Percentiles rank a stretch among this genome's conserved stretches.
Evolutionary conservation across 2,888 invertebrate genomes (phyloP).

Genomic region (Orthosia cruda): DNA sequence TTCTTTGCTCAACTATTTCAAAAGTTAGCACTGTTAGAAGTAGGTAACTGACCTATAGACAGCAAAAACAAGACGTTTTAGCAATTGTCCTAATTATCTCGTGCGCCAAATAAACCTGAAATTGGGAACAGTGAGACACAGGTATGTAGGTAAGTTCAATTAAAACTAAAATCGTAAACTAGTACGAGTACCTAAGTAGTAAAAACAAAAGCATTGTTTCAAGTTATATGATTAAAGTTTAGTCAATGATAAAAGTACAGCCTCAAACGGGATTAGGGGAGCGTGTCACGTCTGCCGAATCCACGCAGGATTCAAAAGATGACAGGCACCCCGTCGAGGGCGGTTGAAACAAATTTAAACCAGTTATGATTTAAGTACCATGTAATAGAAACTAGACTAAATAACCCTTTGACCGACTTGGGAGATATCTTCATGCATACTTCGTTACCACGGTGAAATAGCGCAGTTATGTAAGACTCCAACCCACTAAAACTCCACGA

Average conservation of each 20-base stretch:
- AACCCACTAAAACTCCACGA: no score
- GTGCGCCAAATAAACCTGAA: slow-evolving; percentile 17
- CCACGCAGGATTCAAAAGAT: no score
- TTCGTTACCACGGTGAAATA: no score
- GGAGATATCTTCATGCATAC: no score
- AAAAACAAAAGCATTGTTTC: neutral
- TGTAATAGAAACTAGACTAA: no score
- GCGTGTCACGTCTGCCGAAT: neutral
- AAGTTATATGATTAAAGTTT: neutral
- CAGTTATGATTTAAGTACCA: no score
- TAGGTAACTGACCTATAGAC: no score
- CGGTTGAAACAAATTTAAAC: no score
- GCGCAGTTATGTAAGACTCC: no score
- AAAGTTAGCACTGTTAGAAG: neutral
- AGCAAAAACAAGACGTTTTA: slow-evolving; percentile 11
- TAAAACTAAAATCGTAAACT: slow-evolving; percentile 15
- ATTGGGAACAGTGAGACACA: slow-evolving; percentile 9
- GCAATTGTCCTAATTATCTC: slow-evolving; percentile 34
- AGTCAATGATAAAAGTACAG: neutral
- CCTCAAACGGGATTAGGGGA: neutral
- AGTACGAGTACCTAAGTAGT: no score
- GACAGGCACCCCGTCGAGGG: no score
- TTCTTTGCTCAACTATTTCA: neutral
- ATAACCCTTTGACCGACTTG: no score
- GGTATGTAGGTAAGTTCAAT: neutral